Evolutionary conservation across 1,140 invertebrate genomes (phyloP), one percentile per base, ranked within the genome.

Genomic region (Bacillus rossius): DNA sequence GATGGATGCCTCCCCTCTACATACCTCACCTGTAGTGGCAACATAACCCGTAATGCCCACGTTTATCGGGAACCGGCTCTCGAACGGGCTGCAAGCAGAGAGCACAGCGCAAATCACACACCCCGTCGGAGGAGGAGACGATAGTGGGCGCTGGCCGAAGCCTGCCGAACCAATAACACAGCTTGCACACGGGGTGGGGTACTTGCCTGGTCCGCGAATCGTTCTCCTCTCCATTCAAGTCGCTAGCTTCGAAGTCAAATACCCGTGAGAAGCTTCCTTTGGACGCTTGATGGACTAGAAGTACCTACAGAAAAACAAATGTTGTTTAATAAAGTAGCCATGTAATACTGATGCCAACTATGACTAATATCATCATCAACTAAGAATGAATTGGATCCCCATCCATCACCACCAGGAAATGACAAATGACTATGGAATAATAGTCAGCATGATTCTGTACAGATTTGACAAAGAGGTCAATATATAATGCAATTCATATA

Each of bases 21-120:
- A 82, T 82, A 94, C 90, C 80, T 96, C 89, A 58, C 94, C 95
- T 22, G 94, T 96, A n/a, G 92, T 92, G 26, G 95, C 94, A 19
- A 97, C 95, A 74, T 94, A 88, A 43, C 94, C 94, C 8, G 94
- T 97, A 61, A 97, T 95, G 17, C 95, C 96, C 64, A 96, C 86
- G 73, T 96, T 96, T 67, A 98, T 96, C 8, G 96, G 94, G 78
- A 99, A 98, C 65, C 92, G 80, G 63, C 89, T 91, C 71, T 94
- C 92, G 73, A 90, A 92, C 29, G 91, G 91, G 71, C 87, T 86
- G 71, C 62, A 80, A 80, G 58, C 67, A 61, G n/a, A 53, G 61
- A 41, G 61, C 51, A 55, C 41, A 42, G 8, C 42, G 29, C 29
- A 34, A 34, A 10, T 34, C 29, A 34, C 29, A 34, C 5, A 7